These are phyloP conservation scores for Actinia equina DNA, from an alignment of 64 coral and sea anemone genomes.

Conservation along the genomic window DNA sequence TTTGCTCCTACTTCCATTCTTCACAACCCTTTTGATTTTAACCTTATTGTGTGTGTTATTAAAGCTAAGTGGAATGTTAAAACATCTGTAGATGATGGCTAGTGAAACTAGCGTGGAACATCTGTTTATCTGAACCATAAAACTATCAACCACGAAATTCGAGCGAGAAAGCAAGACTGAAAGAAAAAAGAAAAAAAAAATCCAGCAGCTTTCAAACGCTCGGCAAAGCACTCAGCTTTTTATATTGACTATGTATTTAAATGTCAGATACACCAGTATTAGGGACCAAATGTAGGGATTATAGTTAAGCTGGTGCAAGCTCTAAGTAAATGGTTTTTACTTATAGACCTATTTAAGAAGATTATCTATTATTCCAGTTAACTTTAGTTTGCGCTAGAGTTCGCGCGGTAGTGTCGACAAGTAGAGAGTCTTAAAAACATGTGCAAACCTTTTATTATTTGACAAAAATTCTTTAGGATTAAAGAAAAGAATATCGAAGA, in stretches of 20 bases:
- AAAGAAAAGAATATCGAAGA: no score
- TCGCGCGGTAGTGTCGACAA: not conserved
- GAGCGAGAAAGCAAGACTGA: no score
- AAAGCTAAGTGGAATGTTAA: not conserved
- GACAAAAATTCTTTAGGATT: no score
- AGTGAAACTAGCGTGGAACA: no score
- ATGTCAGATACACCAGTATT: not conserved
- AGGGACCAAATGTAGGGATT: not conserved
- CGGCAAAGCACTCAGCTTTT: not conserved
- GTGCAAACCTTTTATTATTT: no score
- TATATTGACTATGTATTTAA: not conserved
- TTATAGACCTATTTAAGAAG: not conserved
- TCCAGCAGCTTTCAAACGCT: no score
- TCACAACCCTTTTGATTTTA: not conserved
- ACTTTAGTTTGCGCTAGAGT: not conserved
- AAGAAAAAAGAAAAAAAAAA: not conserved
- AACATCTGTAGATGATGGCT: no score
- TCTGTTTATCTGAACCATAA: not conserved
- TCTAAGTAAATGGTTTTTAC: not conserved
- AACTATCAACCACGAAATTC: not conserved
- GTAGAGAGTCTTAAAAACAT: no score
- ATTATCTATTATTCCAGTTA: not conserved
- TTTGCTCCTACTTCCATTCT: not conserved
- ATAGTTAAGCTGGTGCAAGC: not conserved
- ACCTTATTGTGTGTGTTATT: not conserved